Conservation (phyloP, 2,888 invertebrate species). For the Hecatera dysodea region DNA sequence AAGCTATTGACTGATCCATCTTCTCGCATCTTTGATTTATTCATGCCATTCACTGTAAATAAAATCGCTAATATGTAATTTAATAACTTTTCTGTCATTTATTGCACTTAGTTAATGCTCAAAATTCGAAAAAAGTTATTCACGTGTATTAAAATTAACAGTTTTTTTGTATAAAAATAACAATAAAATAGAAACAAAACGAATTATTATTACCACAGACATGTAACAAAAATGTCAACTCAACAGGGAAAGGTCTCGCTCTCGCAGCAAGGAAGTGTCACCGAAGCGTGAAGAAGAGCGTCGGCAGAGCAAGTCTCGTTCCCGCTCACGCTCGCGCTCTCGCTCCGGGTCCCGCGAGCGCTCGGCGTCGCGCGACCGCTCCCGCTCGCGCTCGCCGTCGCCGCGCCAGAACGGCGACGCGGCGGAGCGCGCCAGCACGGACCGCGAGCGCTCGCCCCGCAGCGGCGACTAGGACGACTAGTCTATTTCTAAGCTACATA, state of each 20-base stretch:
- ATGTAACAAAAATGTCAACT: conserved; percentile 32
- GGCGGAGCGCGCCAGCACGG: conserved; percentile 73
- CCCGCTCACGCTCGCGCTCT: conserved; percentile 79
- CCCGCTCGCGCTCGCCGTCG: conserved; percentile 78
- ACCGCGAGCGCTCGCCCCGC: conserved; percentile 86
- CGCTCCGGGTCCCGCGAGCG: conserved; percentile 78
- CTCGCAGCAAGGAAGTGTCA: conserved; percentile 92
- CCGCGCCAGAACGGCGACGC: conserved; percentile 85
- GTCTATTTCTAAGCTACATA: conserved; percentile 58
- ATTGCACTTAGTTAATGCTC: conserved; percentile 10
- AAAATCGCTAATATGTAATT: conserved; percentile 10
- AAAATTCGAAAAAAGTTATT: background rate
- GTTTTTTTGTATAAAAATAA: background rate
- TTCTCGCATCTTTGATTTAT: background rate
- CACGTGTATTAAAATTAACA: no score
- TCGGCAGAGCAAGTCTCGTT: conserved; percentile 83
- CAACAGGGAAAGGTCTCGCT: conserved; percentile 92
- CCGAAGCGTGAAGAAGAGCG: conserved; percentile 86
- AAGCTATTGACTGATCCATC: background rate
- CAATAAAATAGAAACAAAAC: background rate
- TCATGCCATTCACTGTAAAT: conserved; percentile 16
- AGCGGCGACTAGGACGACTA: conserved; percentile 81
- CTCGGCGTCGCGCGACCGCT: conserved; percentile 76
- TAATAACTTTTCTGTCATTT: background rate
- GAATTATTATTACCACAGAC: background rate